Conservation (phyloP, 2,113 vertebrate genomes). For the Argyrosomus japonicus region DNA sequence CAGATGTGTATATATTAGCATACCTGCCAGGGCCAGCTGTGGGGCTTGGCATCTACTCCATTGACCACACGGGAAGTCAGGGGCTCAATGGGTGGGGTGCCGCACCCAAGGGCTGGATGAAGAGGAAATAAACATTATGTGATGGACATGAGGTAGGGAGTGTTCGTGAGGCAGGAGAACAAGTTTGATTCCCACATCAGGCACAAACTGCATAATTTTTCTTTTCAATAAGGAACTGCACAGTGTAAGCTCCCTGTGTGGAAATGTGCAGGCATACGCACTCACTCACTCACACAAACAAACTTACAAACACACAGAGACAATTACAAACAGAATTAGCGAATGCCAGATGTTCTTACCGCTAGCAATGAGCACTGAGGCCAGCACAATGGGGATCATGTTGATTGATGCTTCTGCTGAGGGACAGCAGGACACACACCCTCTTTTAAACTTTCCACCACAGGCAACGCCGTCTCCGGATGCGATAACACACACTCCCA, state of each 20-base stretch:
- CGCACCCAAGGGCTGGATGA: constrained; percentile 86
- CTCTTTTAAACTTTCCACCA: constrained; percentile 76
- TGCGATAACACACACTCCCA: constrained; percentile 33
- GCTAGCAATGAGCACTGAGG: constrained; percentile 83
- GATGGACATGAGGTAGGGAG: not conserved
- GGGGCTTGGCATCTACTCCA: constrained; percentile 85
- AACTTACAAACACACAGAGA: constrained; percentile 34
- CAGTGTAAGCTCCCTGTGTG: constrained; percentile 8
- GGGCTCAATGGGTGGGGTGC: constrained; percentile 84
- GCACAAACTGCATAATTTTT: not conserved
- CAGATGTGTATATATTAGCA: constrained; percentile 50
- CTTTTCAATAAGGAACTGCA: constrained; percentile 8
- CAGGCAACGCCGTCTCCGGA: constrained; percentile 52
- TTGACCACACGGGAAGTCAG: constrained; percentile 88
- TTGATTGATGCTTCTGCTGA: constrained; percentile 78
- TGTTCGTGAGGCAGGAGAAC: not conserved
- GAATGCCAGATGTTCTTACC: constrained; percentile 82
- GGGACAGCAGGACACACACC: constrained; percentile 49
- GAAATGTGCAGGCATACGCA: not conserved
- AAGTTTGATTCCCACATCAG: constrained; percentile 20
- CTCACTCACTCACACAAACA: not conserved
- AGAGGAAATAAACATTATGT: constrained; percentile 7
- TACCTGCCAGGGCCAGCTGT: constrained; percentile 99
- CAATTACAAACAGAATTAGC: constrained; percentile 61
- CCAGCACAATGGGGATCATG: constrained; percentile 85